These are phyloP conservation scores for Helobdella robusta DNA, from an alignment of 2,888 invertebrate genomes.

Conservation along the genomic window DNA sequence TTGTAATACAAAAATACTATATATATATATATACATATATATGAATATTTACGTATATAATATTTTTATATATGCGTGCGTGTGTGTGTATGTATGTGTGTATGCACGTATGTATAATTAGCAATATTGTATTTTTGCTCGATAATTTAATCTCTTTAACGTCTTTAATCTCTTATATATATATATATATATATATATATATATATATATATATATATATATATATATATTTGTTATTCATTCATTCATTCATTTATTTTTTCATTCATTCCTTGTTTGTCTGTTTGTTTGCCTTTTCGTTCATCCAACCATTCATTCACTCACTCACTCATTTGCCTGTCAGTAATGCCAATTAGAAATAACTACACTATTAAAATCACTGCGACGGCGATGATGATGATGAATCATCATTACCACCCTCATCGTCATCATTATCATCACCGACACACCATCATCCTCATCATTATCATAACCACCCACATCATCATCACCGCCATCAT, in stretches of 20 bases:
- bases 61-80: slow-evolving; percentile 10
- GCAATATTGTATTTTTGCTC: no score
- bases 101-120: slow-evolving; percentile 11
- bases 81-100: slow-evolving; percentile 12
- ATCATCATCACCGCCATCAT: no score
- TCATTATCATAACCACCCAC: no score
- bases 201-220: slow-evolving; percentile 10
- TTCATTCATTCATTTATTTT: neutral
- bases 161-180: neutral
- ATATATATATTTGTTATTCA: slow-evolving; percentile 1
- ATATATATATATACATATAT: no score
- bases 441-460: no score
- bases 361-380: no score
- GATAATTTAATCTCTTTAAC: no score
- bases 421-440: no score
- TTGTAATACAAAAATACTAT: no score
- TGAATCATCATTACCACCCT: no score
- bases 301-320: neutral
- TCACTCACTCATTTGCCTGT: neutral
- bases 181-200: slow-evolving; percentile 9
- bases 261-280: neutral
- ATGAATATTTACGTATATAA: neutral
- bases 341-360: no score
- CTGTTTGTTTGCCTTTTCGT: neutral
- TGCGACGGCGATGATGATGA: no score